Conservation (phyloP, 2,113 vertebrate species). For the Crotalus tigris region DNA sequence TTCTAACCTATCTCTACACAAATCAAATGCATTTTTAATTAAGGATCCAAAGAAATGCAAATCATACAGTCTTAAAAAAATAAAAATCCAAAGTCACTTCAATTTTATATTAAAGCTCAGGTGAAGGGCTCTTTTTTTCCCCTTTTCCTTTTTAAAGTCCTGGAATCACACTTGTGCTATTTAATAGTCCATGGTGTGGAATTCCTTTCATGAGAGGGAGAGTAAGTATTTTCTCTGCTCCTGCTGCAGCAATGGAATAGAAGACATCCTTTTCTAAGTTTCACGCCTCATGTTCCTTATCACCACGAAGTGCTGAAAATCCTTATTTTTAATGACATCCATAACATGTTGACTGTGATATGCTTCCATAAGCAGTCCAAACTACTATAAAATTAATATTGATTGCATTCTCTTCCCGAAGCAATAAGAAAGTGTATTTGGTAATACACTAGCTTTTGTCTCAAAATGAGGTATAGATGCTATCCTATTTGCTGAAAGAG, state of each 20-base stretch:
- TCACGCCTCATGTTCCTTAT: conserved; percentile 55
- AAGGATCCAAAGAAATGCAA: conserved; percentile 1
- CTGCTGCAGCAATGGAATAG: conserved; percentile 59
- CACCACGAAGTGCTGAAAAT: conserved; percentile 50
- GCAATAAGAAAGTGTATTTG: conserved; percentile 55
- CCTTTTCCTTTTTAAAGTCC: conserved; percentile 53
- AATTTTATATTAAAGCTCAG: conserved; percentile 45
- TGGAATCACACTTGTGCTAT: conserved; percentile 49
- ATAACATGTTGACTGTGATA: conserved; percentile 51
- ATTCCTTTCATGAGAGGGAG: conserved; percentile 47
- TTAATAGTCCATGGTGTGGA: conserved; percentile 56
- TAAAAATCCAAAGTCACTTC: conserved; percentile 73
- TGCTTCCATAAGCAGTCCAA: conserved; percentile 36
- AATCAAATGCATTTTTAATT: conserved; percentile 61
- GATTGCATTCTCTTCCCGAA: conserved; percentile 42
- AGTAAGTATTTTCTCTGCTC: conserved; percentile 46
- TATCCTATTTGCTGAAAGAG: conserved; percentile 50
- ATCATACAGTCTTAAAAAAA: conserved; percentile 7
- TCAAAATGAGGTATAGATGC: conserved; percentile 47
- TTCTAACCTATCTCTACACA: conserved; percentile 53
- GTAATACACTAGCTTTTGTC: conserved; percentile 58
- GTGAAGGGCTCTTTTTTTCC: conserved; percentile 48
- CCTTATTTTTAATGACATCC: conserved; percentile 58
- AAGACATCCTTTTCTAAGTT: conserved; percentile 70
- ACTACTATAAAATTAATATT: conserved; percentile 32